phyloP scores from a whole-genome alignment of 2,888 invertebrate species.

The Patella pellucida region DNA sequence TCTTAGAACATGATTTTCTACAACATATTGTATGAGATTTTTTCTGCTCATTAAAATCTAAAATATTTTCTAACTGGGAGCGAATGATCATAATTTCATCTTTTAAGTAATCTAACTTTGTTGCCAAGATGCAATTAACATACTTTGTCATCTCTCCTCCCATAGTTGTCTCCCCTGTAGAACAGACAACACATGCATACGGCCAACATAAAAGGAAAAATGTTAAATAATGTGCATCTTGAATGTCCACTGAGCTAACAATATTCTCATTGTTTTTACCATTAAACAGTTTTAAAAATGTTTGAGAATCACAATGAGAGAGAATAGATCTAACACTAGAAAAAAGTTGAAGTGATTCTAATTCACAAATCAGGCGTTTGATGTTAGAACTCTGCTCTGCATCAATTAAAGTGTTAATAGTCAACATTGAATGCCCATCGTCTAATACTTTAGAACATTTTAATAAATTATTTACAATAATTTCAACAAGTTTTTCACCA shows the following conservation, averaged over 20 bases:
- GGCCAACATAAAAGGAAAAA: not conserved
- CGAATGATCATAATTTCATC: not conserved
- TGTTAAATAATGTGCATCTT: not conserved
- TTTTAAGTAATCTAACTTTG: not conserved
- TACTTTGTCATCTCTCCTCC: conserved; percentile 1
- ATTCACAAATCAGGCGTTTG: not conserved
- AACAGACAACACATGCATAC: not conserved
- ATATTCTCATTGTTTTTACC: not conserved
- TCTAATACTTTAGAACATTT: not conserved
- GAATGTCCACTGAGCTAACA: not conserved
- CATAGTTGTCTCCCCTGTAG: not conserved
- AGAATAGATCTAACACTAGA: not conserved
- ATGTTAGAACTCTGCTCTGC: not conserved
- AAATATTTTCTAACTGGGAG: not conserved
- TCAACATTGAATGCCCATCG: not conserved
- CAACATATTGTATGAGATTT: not conserved
- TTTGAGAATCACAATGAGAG: not conserved
- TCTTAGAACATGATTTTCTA: not conserved
- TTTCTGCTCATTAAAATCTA: not conserved
- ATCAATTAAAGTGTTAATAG: not conserved
- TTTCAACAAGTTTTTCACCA: not conserved
- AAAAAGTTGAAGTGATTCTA: not conserved
- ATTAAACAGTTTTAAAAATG: not conserved
- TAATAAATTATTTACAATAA: not conserved
- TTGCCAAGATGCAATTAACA: not conserved